phyloP scores from a whole-genome alignment of 2,797 vertebrate species.

The Micromesistius poutassou region DNA sequence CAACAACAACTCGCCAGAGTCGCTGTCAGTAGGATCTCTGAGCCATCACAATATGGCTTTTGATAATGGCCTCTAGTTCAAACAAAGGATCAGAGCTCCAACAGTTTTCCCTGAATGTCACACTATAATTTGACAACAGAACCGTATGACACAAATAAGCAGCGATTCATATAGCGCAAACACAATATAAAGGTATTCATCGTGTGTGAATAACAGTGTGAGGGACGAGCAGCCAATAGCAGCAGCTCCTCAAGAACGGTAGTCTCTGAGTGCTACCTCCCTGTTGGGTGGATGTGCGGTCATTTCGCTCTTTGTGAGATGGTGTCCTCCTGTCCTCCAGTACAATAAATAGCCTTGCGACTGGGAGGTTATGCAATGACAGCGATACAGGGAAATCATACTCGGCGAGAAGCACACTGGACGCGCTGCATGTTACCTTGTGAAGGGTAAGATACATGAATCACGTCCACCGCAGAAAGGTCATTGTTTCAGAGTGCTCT shows the following conservation, averaged over 20 bases:
- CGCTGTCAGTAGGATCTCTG: neutral
- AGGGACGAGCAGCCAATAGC: neutral
- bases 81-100: neutral
- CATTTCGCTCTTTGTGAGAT: conserved; percentile 40
- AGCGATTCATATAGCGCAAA: neutral
- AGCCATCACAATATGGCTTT: neutral
- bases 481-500: conserved; percentile 52
- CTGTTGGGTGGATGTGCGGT: conserved; percentile 11
- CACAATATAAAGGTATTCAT: neutral
- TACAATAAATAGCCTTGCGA: conserved; percentile 51
- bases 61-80: neutral
- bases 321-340: conserved; percentile 49
- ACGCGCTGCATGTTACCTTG: conserved; percentile 45
- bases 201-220: neutral
- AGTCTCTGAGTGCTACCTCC: neutral
- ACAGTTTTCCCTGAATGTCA: neutral
- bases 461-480: conserved; percentile 71
- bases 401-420: conserved; percentile 43
- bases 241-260: neutral
- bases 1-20: neutral
- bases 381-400: conserved; percentile 43
- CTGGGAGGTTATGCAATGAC: conserved; percentile 53
- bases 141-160: neutral
- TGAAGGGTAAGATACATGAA: conserved; percentile 61
- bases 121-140: neutral